Base-by-base conservation (phyloP, 1,140 invertebrate species). In the Streblospio benedicti region DNA sequence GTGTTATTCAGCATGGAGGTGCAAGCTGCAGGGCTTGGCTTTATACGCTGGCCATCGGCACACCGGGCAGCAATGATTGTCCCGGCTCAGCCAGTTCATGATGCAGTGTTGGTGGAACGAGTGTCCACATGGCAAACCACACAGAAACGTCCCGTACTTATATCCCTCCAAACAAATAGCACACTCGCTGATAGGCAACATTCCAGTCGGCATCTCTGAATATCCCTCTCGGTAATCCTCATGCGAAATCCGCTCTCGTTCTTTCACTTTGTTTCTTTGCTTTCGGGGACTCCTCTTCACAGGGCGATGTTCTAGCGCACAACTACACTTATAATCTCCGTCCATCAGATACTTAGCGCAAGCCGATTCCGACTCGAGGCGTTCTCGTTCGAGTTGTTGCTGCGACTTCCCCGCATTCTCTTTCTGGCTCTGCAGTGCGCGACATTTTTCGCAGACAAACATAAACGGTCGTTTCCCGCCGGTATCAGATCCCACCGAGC, bases 121-220 rank as follows among this genome's bases (percentile, higher is more conserved):
- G 67, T 83, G 82, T 4, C 78, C 76, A 71, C 82, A 83, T 3
- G 82, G 81, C 35, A 83, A 67, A 1, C 80, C 81, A 70, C 80
- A 81, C 1, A 83, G 61, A 12, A 71, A 33, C 4, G 69, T 69
- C 9, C 69, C 71, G 25, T 60, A 51, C n/a, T 59, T 41, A 63
- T 81, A 83, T 20, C 65, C 64, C 23, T 83, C 82, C 47, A 83
- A 66, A 71, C 82, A 83, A 31, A 83, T 80, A n/a, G 80, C 79
- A 72, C 82, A 83, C 45, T 81, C 79, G 31, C 63, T 52, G 23
- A 63, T 66, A 25, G 62, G 60, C 4, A 76, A 44, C 66, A 75
- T 75, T 16, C 75, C 71, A 30, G 70, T 69, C 35, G 61, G 63
- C 33, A 53, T 44, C 20, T 30, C 44, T 4, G 32, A 31, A 9